phyloP scores from a whole-genome alignment of 2,797 vertebrate species.

The Tarsius wallacei region DNA sequence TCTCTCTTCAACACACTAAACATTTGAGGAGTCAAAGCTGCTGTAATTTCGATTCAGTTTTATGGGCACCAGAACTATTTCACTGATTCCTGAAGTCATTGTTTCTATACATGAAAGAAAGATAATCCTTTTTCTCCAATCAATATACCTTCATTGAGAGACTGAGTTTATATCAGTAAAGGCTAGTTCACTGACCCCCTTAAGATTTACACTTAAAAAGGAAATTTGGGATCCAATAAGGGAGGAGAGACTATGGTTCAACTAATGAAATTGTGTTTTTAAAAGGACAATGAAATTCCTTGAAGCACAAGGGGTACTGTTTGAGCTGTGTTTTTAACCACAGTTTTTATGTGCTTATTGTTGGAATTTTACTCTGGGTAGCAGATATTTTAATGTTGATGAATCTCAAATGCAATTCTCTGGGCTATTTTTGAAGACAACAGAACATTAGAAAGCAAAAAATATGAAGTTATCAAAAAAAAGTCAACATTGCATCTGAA shows the following conservation, averaged over 20 bases:
- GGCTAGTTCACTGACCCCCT: background rate
- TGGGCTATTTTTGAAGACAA: slow-evolving; percentile 48
- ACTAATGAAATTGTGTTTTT: slow-evolving; percentile 1
- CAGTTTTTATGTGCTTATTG: background rate
- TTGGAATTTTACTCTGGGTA: slow-evolving; percentile 65
- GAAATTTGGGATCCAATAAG: background rate
- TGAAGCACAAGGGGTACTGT: background rate
- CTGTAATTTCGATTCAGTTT: background rate
- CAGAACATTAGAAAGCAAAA: slow-evolving; percentile 55
- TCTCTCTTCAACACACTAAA: background rate
- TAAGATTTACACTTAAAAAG: slow-evolving; percentile 15
- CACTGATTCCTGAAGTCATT: background rate
- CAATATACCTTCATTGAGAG: background rate
- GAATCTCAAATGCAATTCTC: slow-evolving; percentile 28
- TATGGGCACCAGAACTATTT: background rate
- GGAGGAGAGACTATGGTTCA: background rate
- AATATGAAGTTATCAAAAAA: background rate
- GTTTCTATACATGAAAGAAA: background rate
- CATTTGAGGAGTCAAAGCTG: background rate
- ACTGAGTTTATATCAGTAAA: background rate
- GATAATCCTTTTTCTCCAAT: background rate
- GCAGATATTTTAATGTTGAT: slow-evolving; percentile 54
- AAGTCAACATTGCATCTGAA: slow-evolving; percentile 16
- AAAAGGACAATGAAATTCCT: slow-evolving; percentile 58
- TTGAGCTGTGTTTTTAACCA: background rate